Base-by-base conservation (phyloP, 2,888 invertebrate species). In the Megalurothrips usitatus region DNA sequence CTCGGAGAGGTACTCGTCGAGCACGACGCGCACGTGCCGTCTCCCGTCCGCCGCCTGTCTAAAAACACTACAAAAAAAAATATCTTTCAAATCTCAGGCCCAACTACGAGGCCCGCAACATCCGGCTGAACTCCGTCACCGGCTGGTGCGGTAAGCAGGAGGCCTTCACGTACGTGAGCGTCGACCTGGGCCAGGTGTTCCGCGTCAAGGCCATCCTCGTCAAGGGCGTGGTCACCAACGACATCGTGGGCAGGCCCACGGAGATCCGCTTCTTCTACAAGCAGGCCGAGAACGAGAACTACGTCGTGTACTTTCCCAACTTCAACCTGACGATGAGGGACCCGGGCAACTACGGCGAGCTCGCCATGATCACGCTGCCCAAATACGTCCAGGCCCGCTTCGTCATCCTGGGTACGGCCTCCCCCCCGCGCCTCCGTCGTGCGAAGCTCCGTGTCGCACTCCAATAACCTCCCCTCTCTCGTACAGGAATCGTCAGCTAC, bases 131-230 rank as follows among this genome's bases (percentile, higher is more conserved):
- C 86, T 96, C 97, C 0, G 96, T 96, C 4, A 97, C 97, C 79
- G 97, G 97, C 26, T 97, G 97, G 97, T 97, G 97, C 87, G 96
- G 96, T n/a, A 97, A 96, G 85, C 95, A 96, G 88, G 98, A 98
- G 88, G 95, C 97, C 0, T 97, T 98, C 86, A 97, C 97, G 0
- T 98, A 97, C 85, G 95, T 97, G 11, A 97, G 96, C 85, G 97
- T 98, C 0, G 98, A 98, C 87, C 90, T 98, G 83, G 97, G 97
- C 75, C 93, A 94, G 88, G 93, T 97, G n/a, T 95, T 93, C 87
- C 91, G 97, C 84, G 94, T 97, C 0, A 97, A 96, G 88, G 96
- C 96, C 28, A 96, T 97, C 84, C 89, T 97, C 63, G 96, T 97
- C 0, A 97, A 97, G 88, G 97, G 97, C 80, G 97, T 97, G 10